Percentiles rank a stretch among this genome's conserved stretches.
Conservation (phyloP, 2,888 invertebrate genomes). For the Epistrophella euchroma region DNA sequence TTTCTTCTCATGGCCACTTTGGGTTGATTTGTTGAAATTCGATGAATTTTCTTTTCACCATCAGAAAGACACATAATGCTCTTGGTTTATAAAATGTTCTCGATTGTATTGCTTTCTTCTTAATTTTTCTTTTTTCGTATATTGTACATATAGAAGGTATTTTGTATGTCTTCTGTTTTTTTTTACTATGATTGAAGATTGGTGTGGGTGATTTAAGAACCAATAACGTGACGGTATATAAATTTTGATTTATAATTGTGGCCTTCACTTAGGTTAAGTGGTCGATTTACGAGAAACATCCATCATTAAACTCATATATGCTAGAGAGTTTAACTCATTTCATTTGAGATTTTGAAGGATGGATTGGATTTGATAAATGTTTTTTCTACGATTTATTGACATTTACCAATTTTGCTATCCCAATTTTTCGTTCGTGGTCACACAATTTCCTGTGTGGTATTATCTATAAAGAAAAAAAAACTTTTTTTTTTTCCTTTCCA, state of each 20-base stretch:
- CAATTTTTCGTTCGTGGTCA: conserved; percentile 8
- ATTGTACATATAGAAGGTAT: background rate
- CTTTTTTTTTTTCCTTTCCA: background rate
- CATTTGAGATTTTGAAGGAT: conserved; percentile 31
- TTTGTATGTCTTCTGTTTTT: conserved; percentile 51
- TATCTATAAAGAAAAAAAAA: conserved; percentile 17
- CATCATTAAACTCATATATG: conserved; percentile 54
- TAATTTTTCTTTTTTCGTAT: background rate
- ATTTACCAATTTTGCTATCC: conserved; percentile 22
- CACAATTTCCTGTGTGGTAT: conserved; percentile 18
- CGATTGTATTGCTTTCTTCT: conserved; percentile 31
- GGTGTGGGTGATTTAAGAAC: conserved; percentile 34
- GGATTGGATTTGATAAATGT: conserved; percentile 46
- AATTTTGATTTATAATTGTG: conserved; percentile 74
- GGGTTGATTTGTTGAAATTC: conserved; percentile 72
- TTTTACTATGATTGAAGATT: background rate
- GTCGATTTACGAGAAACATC: conserved; percentile 69
- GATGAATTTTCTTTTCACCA: conserved; percentile 40
- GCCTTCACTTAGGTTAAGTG: conserved; percentile 71
- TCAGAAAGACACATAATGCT: conserved; percentile 36
- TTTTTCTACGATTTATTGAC: conserved; percentile 22
- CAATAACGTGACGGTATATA: conserved; percentile 70
- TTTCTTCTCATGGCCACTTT: conserved; percentile 66
- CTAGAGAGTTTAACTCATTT: conserved; percentile 35
- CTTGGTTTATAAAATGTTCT: conserved; percentile 52